Base-by-base conservation (phyloP, 2,888 invertebrate species). In the Oscheius onirici region DNA sequence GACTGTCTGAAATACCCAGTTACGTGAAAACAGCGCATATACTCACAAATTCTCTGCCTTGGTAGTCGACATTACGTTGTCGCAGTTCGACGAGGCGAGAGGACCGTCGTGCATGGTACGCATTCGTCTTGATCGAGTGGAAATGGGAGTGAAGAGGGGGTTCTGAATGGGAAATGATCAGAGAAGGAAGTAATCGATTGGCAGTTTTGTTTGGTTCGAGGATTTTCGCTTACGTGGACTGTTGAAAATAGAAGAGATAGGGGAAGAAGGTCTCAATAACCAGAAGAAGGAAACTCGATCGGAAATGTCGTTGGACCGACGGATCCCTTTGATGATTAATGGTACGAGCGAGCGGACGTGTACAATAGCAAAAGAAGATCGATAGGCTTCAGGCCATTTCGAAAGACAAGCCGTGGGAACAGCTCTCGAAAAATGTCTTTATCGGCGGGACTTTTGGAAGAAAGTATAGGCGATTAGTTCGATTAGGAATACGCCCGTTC, bases 141-240 rank as follows among this genome's bases (percentile, higher is more conserved):
- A 55, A 26, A 71, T 71, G 10, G 71, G 71, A 11, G 55, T 20
- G 44, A 71, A 65, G 40, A 71, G 51, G 5, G 71, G 66, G 34
- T 66, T 71, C 71, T 71, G 61, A 41, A 70, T 52, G 41, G 20
- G 15, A 28, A 51, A 51, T 15, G 51, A n/a, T 17, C 11, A 26
- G 22, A 61, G n/a, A 17, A 3, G 52, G 17, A 52, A 52, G 26
- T n/a, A 52, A 52, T n/a, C 3, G 52, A 26, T 17, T 52, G 10
- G 3, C 17, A 49, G 17, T 49, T 49, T 49, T 49, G 49, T 17
- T 20, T 17, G 17, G 52, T 26, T 22, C 17, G 26, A 17, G 52
- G 52, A 52, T 13, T 24, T 3, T 26, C 52, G 22, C 13, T 52
- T 52, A 22, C 26, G 52, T 24, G 24, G 26, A 52, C 26, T 52